phyloP scores from a whole-genome alignment of 2,888 invertebrate species.

The Apamea sordens region DNA sequence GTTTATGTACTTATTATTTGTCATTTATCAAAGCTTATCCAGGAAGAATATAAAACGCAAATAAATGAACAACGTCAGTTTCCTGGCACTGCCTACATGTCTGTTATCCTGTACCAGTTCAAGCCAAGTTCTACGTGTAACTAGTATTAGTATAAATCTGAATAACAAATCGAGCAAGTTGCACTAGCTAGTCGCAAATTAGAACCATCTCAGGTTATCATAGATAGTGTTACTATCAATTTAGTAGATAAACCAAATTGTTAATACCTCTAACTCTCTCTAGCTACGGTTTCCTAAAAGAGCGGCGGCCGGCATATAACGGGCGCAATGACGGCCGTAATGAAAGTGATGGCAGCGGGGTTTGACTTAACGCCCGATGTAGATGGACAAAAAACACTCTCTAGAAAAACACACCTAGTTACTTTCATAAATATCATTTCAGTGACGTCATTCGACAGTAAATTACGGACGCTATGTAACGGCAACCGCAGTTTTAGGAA shows the following conservation, averaged over 20 bases:
- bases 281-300: too few species aligned
- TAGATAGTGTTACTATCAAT: constrained; percentile 18
- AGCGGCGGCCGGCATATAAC: too few species aligned
- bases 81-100: neutral
- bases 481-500: too few species aligned
- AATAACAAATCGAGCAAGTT: constrained; percentile 52
- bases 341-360: too few species aligned
- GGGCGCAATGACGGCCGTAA: too few species aligned
- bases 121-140: constrained; percentile 19
- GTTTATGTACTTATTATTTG: neutral
- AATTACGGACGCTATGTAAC: too few species aligned
- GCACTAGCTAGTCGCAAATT: constrained; percentile 20
- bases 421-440: too few species aligned
- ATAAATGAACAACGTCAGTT: neutral
- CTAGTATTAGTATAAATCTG: constrained; percentile 46
- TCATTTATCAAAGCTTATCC: neutral
- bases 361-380: too few species aligned
- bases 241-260: neutral
- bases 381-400: too few species aligned
- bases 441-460: too few species aligned
- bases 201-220: constrained; percentile 29
- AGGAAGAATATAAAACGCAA: neutral
- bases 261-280: neutral
- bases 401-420: too few species aligned
- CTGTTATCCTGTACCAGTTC: neutral